Base-by-base conservation (phyloP, 2,113 vertebrate species). In the Hylia prasina region DNA sequence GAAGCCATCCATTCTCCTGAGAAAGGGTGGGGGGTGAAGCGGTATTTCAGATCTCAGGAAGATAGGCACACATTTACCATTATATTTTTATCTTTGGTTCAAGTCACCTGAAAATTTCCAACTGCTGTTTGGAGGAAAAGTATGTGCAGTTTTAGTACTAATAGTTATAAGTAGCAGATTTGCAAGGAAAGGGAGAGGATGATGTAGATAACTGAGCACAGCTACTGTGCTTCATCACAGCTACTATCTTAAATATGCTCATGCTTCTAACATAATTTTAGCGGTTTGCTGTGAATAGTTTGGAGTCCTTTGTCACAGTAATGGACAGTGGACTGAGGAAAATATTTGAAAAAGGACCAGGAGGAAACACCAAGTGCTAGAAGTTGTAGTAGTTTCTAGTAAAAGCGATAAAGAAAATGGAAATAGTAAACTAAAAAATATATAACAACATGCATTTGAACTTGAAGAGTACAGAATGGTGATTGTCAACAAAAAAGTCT, bases 71-170 rank as follows among this genome's bases (percentile, higher is more conserved):
- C 5, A 5, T 78, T 71, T 75, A 11, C 20, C 6, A 44, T 53
- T 51, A 23, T 13, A 35, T 61, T 40, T 45, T 6, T 63, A 12
- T n/a, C 15, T 89, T 42, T 31, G 58, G 15, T 48, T 53, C 53
- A 28, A 31, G 16, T 72, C 23, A 70, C 57, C 40, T 82, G 45
- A 54, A 90, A 65, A 58, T 21, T 51, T 79, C 27, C 7, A 71
- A 0, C 24, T 82, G 56, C 3, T 20, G 13, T 9, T 23, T 13
- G 6, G 13, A 27, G 8, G 2, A 2, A 20, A 70, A 48, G 3
- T 47, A 20, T 2, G 2, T 71, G 35, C 18, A 73, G 7, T 85
- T 90, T 35, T 11, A 42, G 7, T 66, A 57, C 11, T 53, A 50
- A 48, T 28, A 72, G 60, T 45, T 77, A 33, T 5, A 84, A 91